Evolutionary conservation across 2,888 invertebrate species (phyloP).

Genomic region (Drosophila borealis): DNA sequence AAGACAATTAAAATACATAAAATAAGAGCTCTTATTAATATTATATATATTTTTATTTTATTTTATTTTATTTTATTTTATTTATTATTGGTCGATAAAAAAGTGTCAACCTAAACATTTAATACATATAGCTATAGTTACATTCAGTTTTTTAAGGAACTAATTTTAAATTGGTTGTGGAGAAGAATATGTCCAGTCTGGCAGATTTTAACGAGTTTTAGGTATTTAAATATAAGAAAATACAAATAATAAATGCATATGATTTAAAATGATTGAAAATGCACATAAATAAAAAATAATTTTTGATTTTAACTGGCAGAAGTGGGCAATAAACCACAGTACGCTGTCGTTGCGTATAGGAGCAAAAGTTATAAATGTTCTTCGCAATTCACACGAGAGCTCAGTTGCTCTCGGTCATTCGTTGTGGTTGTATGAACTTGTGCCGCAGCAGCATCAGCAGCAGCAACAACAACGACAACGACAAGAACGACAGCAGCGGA

Average conservation of each 20-base stretch:
- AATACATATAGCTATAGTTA: not conserved
- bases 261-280: too few species aligned
- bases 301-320: conserved; percentile 1
- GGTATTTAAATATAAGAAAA: too few species aligned
- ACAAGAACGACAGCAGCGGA: conserved; percentile 33
- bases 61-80: too few species aligned
- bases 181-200: too few species aligned
- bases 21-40: not conserved
- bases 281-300: too few species aligned
- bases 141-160: not conserved
- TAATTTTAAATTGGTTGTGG: not conserved
- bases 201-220: too few species aligned
- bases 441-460: conserved; percentile 59
- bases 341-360: conserved; percentile 55
- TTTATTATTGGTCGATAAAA: too few species aligned
- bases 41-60: too few species aligned
- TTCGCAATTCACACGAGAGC: conserved; percentile 81
- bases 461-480: conserved; percentile 44
- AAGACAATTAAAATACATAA: not conserved
- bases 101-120: too few species aligned
- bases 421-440: conserved; percentile 76
- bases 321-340: conserved; percentile 34
- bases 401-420: conserved; percentile 85
- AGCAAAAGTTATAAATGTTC: conserved; percentile 82
- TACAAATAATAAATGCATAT: too few species aligned